phyloP scores from a whole-genome alignment of 2,113 vertebrate genomes.

The Actenoides hombroni region DNA sequence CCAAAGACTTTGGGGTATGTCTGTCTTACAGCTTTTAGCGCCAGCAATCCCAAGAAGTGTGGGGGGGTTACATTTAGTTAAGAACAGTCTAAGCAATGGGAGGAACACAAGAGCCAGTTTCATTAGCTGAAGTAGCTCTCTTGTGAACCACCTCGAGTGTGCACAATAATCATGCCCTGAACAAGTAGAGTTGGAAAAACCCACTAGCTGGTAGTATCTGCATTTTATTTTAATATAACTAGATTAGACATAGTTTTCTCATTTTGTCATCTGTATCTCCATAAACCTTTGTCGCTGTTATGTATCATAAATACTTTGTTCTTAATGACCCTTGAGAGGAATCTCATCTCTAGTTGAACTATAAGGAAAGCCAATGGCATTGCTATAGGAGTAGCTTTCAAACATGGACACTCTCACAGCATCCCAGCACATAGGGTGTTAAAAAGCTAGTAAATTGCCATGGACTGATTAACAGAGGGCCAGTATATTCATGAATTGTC shows the following conservation, averaged over 20 bases:
- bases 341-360: neutral
- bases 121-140: neutral
- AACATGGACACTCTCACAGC: neutral
- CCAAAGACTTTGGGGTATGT: neutral
- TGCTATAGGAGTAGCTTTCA: neutral
- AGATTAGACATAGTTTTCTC: neutral
- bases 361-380: neutral
- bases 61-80: neutral
- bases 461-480: neutral
- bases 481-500: neutral
- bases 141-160: neutral
- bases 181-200: neutral
- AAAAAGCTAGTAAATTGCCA: neutral
- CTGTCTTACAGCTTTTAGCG: neutral
- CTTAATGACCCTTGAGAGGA: neutral
- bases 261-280: neutral
- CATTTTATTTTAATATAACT: neutral
- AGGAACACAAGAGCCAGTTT: neutral
- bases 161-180: neutral
- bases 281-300: neutral
- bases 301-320: neutral
- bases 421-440: neutral
- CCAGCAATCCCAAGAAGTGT: neutral
- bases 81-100: neutral
- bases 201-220: neutral